Percentiles rank a stretch among this genome's conserved stretches.
Evolutionary conservation across 2,113 vertebrate species (phyloP).

Genomic region (Columba janthina): DNA sequence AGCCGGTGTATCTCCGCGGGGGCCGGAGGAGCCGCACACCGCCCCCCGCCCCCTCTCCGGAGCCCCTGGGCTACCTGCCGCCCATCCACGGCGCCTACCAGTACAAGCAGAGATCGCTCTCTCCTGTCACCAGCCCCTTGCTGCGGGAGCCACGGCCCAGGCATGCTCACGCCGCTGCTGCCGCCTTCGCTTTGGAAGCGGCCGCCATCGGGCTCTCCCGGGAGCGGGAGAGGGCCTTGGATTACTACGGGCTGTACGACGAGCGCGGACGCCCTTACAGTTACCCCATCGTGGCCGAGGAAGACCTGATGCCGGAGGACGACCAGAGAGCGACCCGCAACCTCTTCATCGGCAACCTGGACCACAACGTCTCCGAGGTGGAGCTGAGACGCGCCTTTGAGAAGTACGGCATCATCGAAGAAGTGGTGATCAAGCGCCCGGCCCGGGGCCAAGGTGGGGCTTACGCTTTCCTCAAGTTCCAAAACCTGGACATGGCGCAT

Average conservation of each 20-base stretch:
- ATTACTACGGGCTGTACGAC: conserved; percentile 92
- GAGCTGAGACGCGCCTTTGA: conserved; percentile 93
- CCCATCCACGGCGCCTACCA: conserved; percentile 84
- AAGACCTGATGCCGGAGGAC: conserved; percentile 95
- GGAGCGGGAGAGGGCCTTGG: conserved; percentile 87
- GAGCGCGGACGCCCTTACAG: conserved; percentile 88
- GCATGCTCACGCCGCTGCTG: conserved; percentile 72
- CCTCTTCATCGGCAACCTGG: conserved; percentile 95
- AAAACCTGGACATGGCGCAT: conserved; percentile 98
- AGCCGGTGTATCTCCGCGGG: conserved; percentile 88
- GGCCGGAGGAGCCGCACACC: conserved; percentile 74
- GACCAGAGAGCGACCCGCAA: conserved; percentile 96
- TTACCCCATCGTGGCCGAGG: conserved; percentile 84
- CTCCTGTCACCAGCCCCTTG: conserved; percentile 82
- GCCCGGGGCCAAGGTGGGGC: conserved; percentile 90
- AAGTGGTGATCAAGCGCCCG: conserved; percentile 95
- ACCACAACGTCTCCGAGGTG: conserved; percentile 89
- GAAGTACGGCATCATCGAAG: conserved; percentile 95
- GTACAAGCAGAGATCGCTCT: conserved; percentile 90
- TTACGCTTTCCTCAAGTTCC: conserved; percentile 97
- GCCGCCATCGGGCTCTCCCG: conserved; percentile 84
- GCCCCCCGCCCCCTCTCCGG: conserved; percentile 80
- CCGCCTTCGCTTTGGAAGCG: conserved; percentile 82
- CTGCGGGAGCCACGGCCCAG: conserved; percentile 83
- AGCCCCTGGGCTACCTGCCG: conserved; percentile 80